Percentiles rank a stretch among this genome's conserved stretches.
Conservation (phyloP, 2,888 invertebrate species). For the Miltochrista miniata region DNA sequence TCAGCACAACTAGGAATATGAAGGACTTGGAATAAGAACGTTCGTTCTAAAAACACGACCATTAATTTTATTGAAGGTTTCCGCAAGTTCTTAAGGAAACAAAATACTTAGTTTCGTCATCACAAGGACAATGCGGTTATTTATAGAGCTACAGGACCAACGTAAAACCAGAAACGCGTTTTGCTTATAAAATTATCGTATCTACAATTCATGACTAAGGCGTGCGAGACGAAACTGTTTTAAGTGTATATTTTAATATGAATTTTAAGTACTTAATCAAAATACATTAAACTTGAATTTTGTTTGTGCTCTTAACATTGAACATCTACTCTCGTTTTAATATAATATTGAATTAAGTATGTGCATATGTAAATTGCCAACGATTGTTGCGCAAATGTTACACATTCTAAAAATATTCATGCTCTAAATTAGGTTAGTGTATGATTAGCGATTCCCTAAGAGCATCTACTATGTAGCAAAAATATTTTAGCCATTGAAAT, state of each 20-base stretch:
- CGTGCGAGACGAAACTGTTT: background rate
- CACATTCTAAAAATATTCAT: too few species aligned
- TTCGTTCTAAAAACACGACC: background rate
- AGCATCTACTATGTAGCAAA: too few species aligned
- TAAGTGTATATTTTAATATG: slow-evolving; percentile 11
- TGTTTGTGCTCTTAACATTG: background rate
- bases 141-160: background rate
- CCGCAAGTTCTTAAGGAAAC: background rate
- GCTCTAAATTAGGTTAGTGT: too few species aligned
- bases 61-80: background rate
- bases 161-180: background rate
- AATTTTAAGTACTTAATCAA: slow-evolving; percentile 3
- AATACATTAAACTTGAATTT: slow-evolving; percentile 6
- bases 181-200: background rate
- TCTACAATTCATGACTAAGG: background rate
- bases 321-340: background rate
- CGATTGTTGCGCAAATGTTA: too few species aligned
- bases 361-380: too few species aligned
- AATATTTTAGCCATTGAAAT: too few species aligned
- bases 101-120: background rate
- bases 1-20: too few species aligned
- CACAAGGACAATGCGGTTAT: background rate
- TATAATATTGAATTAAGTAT: background rate
- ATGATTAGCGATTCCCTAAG: too few species aligned
- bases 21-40: background rate